Conservation (phyloP, 2,797 vertebrate genomes). For the Pampus argenteus region DNA sequence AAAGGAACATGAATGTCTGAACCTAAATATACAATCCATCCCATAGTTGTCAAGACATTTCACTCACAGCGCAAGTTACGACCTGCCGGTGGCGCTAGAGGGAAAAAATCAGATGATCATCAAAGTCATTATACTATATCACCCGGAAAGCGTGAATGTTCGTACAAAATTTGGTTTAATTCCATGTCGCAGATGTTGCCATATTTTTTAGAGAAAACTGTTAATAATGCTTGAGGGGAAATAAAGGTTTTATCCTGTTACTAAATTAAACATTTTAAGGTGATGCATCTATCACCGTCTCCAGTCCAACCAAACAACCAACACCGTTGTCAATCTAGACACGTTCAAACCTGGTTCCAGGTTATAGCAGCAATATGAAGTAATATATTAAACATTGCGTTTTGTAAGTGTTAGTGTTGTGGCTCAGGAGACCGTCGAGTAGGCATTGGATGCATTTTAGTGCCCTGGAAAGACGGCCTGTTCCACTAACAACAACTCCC, state of each 20-base stretch:
- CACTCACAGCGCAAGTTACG: no score
- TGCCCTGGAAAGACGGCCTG: slow-evolving; percentile 1
- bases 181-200: no score
- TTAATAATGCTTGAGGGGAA: neutral
- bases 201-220: neutral
- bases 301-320: no score
- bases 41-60: no score
- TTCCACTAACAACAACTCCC: slow-evolving; percentile 13
- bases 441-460: slow-evolving; percentile 3
- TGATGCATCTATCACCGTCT: no score
- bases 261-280: no score
- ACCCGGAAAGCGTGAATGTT: neutral
- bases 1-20: no score
- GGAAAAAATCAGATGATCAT: neutral
- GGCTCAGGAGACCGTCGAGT: slow-evolving; percentile 21
- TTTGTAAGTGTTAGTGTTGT: neutral
- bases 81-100: no score
- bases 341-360: neutral
- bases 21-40: no score
- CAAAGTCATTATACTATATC: no score
- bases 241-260: no score
- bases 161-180: neutral
- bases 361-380: neutral
- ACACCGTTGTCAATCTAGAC: no score
- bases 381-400: neutral